Conservation (phyloP, 1,140 invertebrate species). For the Harpegnathos saltator region DNA sequence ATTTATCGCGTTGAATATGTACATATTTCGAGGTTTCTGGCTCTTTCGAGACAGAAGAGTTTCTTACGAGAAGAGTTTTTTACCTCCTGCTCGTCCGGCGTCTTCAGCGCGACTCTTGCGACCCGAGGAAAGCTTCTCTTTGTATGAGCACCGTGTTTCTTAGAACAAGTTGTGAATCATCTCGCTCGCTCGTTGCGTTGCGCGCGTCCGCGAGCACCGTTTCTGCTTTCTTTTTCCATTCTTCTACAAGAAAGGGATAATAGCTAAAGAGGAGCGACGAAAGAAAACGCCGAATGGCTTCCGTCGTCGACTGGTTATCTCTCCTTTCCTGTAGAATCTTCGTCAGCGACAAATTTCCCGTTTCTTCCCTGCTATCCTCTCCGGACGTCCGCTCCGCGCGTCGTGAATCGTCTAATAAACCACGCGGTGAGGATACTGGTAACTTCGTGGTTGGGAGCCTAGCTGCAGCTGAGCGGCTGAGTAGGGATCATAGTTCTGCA, state of each 20-base stretch:
- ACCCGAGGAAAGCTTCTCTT: slow-evolving; percentile 52
- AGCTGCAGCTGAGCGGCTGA: slow-evolving; percentile 64
- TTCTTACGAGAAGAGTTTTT: background rate
- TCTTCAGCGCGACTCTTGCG: slow-evolving; percentile 55
- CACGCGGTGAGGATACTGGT: slow-evolving; percentile 77
- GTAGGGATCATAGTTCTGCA: slow-evolving; percentile 78
- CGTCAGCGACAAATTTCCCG: background rate
- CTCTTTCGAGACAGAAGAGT: too few species aligned
- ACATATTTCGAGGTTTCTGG: slow-evolving; percentile 7
- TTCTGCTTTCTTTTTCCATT: slow-evolving; percentile 20
- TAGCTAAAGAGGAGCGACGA: slow-evolving; percentile 35
- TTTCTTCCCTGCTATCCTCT: background rate
- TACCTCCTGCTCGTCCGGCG: background rate
- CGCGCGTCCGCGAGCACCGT: background rate
- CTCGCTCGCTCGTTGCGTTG: slow-evolving; percentile 9
- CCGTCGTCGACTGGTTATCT: slow-evolving; percentile 3
- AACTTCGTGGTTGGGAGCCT: slow-evolving; percentile 73
- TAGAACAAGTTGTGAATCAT: slow-evolving; percentile 49
- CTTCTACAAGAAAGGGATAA: slow-evolving; percentile 44
- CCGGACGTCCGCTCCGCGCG: background rate
- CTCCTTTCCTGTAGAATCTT: background rate
- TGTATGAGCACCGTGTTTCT: slow-evolving; percentile 67
- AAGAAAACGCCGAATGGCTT: slow-evolving; percentile 3
- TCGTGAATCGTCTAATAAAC: slow-evolving; percentile 74
- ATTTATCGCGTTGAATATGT: slow-evolving; percentile 8